Evolutionary conservation across 2,797 vertebrate genomes (phyloP).

Genomic region (Dallia pectoralis): DNA sequence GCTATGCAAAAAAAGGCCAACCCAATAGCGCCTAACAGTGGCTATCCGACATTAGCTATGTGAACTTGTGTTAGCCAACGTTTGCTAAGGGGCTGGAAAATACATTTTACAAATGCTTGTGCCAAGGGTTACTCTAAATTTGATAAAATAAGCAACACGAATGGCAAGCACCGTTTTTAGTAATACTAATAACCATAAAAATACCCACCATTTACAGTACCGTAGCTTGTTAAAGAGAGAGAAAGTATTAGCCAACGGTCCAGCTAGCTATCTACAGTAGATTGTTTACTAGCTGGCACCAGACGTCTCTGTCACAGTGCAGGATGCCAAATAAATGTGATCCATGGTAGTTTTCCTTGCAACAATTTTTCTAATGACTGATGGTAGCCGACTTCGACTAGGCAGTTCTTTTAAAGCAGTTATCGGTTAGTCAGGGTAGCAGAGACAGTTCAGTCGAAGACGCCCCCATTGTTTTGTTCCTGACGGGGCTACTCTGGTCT

Average conservation of each 20-base stretch:
- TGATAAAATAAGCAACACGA: background rate
- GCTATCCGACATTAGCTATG: too few relatives aligned
- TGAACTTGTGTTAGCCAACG: too few relatives aligned
- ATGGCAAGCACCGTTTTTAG: background rate
- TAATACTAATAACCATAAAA: background rate
- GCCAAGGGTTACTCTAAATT: background rate
- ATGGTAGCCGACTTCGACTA: background rate
- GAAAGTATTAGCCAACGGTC: slow-evolving; percentile 4
- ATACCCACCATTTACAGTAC: background rate
- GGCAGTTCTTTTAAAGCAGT: background rate
- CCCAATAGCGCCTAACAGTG: too few relatives aligned
- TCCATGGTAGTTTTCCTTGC: background rate
- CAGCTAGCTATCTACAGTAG: slow-evolving; percentile 12
- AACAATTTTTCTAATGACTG: background rate
- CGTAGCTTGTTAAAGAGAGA: too few relatives aligned
- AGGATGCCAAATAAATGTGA: background rate
- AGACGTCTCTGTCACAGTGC: slow-evolving; percentile 5
- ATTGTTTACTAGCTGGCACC: slow-evolving; percentile 3
- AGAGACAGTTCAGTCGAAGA: too few relatives aligned
- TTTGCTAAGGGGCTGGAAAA: too few relatives aligned
- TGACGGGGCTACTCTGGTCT: too few relatives aligned
- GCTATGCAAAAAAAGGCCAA: too few relatives aligned
- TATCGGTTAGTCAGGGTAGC: too few relatives aligned
- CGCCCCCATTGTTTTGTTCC: too few relatives aligned
- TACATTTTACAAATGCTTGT: background rate